phyloP scores from a whole-genome alignment of 1,140 invertebrate genomes.

The Drosophila subpulchrella region DNA sequence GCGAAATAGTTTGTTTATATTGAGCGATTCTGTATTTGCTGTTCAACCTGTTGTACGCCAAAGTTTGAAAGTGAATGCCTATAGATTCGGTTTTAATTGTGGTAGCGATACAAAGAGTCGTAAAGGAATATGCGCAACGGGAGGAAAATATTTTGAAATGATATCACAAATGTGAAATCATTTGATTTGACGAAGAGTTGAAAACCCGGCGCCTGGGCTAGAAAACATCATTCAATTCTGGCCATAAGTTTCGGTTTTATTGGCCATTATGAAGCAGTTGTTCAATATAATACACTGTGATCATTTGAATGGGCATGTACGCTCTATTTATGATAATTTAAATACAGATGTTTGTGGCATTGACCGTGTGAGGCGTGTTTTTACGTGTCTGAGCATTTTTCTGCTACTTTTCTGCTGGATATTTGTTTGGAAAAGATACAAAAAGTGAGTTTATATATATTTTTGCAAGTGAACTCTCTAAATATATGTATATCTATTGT shows the following conservation, averaged over 20 bases:
- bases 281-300: constrained; percentile 67
- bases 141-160: constrained; percentile 29
- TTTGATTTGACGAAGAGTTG: not conserved
- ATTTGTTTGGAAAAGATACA: constrained; percentile 57
- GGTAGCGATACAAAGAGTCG: constrained; percentile 1
- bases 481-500: not conserved
- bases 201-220: constrained; percentile 14
- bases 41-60: constrained; percentile 43
- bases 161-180: constrained; percentile 35
- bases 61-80: constrained; percentile 33
- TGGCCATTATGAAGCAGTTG: constrained; percentile 52
- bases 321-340: constrained; percentile 58
- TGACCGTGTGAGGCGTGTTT: constrained; percentile 51
- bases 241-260: constrained; percentile 25
- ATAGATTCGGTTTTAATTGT: constrained; percentile 23
- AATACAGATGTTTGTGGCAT: constrained; percentile 69
- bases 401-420: constrained; percentile 41
- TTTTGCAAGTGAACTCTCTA: not conserved
- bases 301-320: constrained; percentile 45
- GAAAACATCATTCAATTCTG: constrained; percentile 22
- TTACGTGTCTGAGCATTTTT: constrained; percentile 50
- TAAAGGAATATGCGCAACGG: constrained; percentile 31
- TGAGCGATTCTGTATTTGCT: constrained; percentile 52
- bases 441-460: constrained; percentile 48
- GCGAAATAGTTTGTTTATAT: constrained; percentile 77